Percentiles rank a stretch among this genome's conserved stretches.
These are phyloP conservation scores for Elmis aenea DNA, from an alignment of 2,888 invertebrate genomes.

Conservation along the genomic window DNA sequence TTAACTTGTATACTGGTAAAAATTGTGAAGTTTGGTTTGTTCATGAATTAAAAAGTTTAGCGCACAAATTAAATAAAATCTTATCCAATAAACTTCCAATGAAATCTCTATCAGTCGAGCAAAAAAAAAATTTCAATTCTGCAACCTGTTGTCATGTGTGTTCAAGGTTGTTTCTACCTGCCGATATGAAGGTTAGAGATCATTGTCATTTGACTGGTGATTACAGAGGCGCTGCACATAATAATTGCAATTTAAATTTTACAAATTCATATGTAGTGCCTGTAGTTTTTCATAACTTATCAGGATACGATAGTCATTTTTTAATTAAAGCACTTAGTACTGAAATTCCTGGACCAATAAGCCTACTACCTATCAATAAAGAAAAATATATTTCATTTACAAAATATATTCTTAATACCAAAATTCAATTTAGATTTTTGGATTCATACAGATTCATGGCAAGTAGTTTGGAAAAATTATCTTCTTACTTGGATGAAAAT, in stretches of 20 bases:
- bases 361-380: conserved; percentile 24
- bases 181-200: conserved; percentile 18
- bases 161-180: conserved; percentile 4
- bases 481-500: no score
- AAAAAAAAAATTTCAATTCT: conserved; percentile 2
- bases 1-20: no score
- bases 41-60: no score
- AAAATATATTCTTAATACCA: conserved; percentile 17
- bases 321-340: conserved; percentile 23
- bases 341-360: conserved; percentile 19
- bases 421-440: conserved; percentile 22
- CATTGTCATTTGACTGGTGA: conserved; percentile 28
- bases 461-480: conserved; percentile 24
- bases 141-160: conserved; percentile 11
- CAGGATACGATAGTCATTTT: conserved; percentile 30
- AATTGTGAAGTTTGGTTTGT: no score
- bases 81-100: no score
- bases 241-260: conserved; percentile 30
- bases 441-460: conserved; percentile 27
- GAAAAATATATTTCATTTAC: conserved; percentile 27
- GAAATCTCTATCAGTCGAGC: background rate
- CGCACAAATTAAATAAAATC: no score
- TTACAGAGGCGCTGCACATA: conserved; percentile 21
- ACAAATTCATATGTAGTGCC: conserved; percentile 14
- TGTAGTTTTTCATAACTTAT: conserved; percentile 30